Evolutionary conservation across 2,888 invertebrate species (phyloP).

Genomic region (Caenorhabditis sp.): DNA sequence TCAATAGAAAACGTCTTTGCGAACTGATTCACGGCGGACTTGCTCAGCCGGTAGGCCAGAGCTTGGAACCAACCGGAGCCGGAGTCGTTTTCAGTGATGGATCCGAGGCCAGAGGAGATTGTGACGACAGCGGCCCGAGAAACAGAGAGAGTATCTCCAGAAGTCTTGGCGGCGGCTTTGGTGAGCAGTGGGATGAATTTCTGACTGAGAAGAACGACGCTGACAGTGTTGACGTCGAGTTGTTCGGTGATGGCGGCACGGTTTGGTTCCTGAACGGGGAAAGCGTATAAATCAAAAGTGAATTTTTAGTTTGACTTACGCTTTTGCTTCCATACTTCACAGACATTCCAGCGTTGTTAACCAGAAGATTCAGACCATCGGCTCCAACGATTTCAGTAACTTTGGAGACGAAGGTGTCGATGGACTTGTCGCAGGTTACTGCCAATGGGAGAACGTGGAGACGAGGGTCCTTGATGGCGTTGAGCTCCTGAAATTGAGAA

Average conservation of each 20-base stretch:
- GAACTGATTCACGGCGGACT: slow-evolving; percentile 74
- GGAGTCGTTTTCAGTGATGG: slow-evolving; percentile 58
- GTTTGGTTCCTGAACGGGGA: slow-evolving; percentile 84
- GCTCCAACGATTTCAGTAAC: slow-evolving; percentile 42
- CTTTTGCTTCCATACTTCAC: slow-evolving; percentile 1
- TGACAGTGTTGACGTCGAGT: slow-evolving; percentile 88
- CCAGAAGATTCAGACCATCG: slow-evolving; percentile 19
- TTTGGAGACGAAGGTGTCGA: background rate
- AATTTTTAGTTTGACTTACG: no score
- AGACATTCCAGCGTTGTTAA: slow-evolving; percentile 8
- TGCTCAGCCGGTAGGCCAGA: slow-evolving; percentile 66
- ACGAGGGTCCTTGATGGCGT: background rate
- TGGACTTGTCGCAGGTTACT: slow-evolving; percentile 5
- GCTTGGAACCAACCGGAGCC: slow-evolving; percentile 58
- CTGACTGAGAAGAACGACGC: slow-evolving; percentile 59
- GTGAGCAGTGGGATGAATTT: slow-evolving; percentile 63
- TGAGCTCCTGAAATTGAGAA: slow-evolving; percentile 4
- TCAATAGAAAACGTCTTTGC: slow-evolving; percentile 68
- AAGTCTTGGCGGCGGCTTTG: slow-evolving; percentile 47
- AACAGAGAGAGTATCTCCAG: slow-evolving; percentile 43
- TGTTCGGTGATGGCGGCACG: slow-evolving; percentile 86
- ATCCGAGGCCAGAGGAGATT: slow-evolving; percentile 64
- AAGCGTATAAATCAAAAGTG: no score
- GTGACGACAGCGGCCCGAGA: slow-evolving; percentile 56
- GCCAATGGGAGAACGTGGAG: background rate